A percentile compares a stretch with the other conserved stretches of the same genome.
Conservation (phyloP, 2,888 invertebrate species). For the Branchipolynoe longqiensis region DNA sequence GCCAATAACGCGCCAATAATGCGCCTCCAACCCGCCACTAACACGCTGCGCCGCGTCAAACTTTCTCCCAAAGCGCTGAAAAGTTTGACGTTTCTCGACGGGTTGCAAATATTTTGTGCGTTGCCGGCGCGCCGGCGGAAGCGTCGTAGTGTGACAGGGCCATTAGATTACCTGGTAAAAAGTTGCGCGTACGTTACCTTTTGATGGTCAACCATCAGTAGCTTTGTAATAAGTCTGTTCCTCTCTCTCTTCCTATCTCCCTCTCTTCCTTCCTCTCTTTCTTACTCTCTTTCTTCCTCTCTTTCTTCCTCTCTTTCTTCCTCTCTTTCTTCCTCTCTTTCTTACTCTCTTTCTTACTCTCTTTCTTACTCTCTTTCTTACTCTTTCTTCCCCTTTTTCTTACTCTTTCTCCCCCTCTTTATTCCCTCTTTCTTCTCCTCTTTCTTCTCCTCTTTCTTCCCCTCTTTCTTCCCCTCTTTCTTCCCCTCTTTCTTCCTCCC, state of each 20-base stretch:
- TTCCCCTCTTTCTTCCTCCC: not conserved
- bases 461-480: not conserved
- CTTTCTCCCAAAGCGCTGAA: no score
- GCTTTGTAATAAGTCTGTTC: not conserved
- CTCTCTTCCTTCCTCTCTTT: not conserved
- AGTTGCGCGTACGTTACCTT: no score
- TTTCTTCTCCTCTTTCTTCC: not conserved
- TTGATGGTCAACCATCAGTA: no score
- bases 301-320: not conserved
- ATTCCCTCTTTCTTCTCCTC: not conserved
- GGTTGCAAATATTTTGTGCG: no score
- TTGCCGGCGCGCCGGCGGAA: no score
- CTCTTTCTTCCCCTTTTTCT: not conserved
- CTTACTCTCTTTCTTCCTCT: not conserved
- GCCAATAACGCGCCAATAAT: no score
- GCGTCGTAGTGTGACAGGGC: no score
- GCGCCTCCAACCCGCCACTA: no score
- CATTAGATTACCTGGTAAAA: no score
- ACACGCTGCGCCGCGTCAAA: no score
- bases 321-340: not conserved
- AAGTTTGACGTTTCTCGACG: no score
- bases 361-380: not conserved
- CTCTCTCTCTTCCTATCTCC: not conserved
- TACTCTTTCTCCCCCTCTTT: slow-evolving; percentile 1
- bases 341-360: not conserved